Conservation (phyloP, 2,797 vertebrate genomes). For the Sarcoramphus papa region DNA sequence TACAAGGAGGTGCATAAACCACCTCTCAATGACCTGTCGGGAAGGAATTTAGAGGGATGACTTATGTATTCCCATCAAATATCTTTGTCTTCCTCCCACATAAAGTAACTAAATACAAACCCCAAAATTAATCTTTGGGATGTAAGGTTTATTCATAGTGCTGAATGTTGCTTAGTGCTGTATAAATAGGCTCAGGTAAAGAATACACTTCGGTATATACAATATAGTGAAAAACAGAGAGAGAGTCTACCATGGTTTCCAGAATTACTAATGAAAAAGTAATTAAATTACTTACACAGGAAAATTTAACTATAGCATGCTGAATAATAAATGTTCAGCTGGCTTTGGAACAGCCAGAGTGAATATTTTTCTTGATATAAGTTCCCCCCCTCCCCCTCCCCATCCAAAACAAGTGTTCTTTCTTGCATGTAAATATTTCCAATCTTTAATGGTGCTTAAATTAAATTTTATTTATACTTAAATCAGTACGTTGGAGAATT, state of each 20-base stretch:
- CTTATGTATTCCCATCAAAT: background rate
- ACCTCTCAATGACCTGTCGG: background rate
- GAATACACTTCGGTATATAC: rapidly evolving
- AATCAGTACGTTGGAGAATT: background rate
- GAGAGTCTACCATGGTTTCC: background rate
- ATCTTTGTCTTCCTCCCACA: background rate
- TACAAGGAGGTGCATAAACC: background rate
- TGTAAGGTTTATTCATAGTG: background rate
- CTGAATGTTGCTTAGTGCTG: background rate
- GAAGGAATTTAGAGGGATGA: background rate
- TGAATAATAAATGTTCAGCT: background rate
- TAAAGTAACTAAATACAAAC: background rate
- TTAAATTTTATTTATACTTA: background rate
- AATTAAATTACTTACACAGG: background rate
- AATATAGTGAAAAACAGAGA: background rate
- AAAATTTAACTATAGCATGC: background rate
- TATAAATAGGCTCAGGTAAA: background rate
- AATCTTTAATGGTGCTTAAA: background rate
- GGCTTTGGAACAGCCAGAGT: background rate
- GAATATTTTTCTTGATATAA: background rate
- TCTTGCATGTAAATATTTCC: background rate
- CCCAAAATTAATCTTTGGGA: background rate
- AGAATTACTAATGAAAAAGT: background rate
- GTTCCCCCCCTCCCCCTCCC: no score
- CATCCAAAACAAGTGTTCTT: background rate